Base-by-base conservation (phyloP, 2,113 vertebrate genomes). In the Martes martes region DNA sequence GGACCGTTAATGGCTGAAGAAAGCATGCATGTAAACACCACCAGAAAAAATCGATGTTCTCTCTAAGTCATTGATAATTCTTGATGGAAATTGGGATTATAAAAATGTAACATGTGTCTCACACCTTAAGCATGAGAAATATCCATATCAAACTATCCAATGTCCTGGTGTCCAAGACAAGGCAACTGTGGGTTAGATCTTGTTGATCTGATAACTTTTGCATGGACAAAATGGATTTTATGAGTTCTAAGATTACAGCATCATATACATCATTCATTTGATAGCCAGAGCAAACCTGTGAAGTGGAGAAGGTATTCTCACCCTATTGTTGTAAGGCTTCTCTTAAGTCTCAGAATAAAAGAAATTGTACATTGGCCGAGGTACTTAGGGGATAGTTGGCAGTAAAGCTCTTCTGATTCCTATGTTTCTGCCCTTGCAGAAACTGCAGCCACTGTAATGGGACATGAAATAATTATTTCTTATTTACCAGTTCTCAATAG, bases 81-180 rank as follows among this genome's bases (percentile, higher is more conserved):
- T 93, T 18, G 57, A 98, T 26, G 52, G 96, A 94, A 88, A 96
- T 15, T 52, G 47, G 94, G 98, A 98, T 97, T 98, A 94, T 98
- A 98, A 98, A 98, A 98, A 97, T 47, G 31, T 16, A 94, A 76
- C 82, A 39, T 59, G 93, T 91, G 42, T 59, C 45, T 94, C 45
- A 33, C 71, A 71, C 76, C 63, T 78, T 95, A 78, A 91, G 33
- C 26, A 39, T 78, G 36, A 61, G 84, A 94, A 92, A n/a, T 36
- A 89, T 57, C 42, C 61, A 3, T 50, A 69, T 71, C 57, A 71
- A 71, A n/a, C 31, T 18, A 92, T 13, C 4, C 47, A 14, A 23
- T 47, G 4, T 83, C 28, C 6, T 47, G 28, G 7, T 87, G 10
- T 69, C 45, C 33, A 84, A 31, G 36, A 50, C 28, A 93, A 94